Percentiles rank a stretch among this genome's conserved stretches.
phyloP scores from a whole-genome alignment of 2,113 vertebrate species.

The Eurypyga helias region DNA sequence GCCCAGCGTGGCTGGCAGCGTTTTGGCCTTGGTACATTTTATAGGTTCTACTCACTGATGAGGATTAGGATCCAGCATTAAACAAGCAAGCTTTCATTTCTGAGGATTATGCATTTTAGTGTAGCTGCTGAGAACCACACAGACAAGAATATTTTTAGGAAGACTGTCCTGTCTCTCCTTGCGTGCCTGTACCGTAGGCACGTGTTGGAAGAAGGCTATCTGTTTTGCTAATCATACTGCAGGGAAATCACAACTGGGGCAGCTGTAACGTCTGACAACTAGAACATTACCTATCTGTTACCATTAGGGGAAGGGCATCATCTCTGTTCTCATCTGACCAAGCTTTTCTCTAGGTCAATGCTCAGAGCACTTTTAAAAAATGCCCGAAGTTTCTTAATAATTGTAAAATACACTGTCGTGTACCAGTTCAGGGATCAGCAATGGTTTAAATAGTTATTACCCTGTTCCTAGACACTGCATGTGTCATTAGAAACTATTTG shows the following conservation, averaged over 20 bases:
- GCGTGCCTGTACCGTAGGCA: not conserved
- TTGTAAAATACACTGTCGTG: not conserved
- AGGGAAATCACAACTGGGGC: not conserved
- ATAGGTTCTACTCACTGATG: not conserved
- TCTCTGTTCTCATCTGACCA: not conserved
- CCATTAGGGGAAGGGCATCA: not conserved
- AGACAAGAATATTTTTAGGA: not conserved
- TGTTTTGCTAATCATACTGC: not conserved
- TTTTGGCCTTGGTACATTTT: not conserved
- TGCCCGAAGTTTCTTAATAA: not conserved
- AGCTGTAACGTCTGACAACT: not conserved
- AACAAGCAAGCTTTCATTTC: not conserved
- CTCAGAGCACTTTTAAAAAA: slow-evolving; percentile 8
- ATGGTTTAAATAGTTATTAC: slow-evolving; percentile 49
- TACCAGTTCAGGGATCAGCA: slow-evolving; percentile 17
- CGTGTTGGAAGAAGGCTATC: not conserved
- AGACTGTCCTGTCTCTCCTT: not conserved
- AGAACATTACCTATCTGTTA: slow-evolving; percentile 5
- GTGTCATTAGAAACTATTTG: slow-evolving; percentile 63
- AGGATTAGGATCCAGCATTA: not conserved
- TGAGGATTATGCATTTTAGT: not conserved
- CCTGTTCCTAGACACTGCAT: slow-evolving; percentile 16
- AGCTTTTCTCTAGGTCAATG: slow-evolving; percentile 34
- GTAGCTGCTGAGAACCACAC: not conserved
- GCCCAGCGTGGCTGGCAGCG: not conserved